These are phyloP conservation scores for Luscinia luscinia DNA, from an alignment of 2,797 vertebrate genomes.

Conservation along the genomic window DNA sequence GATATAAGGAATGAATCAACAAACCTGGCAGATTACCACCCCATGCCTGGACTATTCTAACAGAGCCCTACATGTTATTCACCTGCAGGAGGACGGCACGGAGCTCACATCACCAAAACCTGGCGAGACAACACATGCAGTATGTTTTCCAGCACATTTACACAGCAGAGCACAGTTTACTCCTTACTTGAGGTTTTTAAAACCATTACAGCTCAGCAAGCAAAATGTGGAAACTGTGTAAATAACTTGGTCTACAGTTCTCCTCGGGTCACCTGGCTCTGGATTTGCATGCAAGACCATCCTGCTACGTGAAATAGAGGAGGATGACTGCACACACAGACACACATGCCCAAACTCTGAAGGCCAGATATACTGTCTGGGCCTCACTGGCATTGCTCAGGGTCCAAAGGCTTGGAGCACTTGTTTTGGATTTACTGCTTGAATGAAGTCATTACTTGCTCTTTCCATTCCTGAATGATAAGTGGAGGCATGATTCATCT, in stretches of 20 bases:
- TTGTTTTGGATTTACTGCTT: conserved; percentile 30
- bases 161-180: conserved; percentile 59
- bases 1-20: too few species aligned
- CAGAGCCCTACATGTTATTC: not conserved
- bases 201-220: conserved; percentile 64
- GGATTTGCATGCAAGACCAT: conserved; percentile 38
- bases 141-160: conserved; percentile 47
- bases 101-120: conserved; percentile 52
- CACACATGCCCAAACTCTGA: not conserved
- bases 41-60: not conserved
- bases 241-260: conserved; percentile 33
- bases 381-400: not conserved
- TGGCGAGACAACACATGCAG: conserved; percentile 4
- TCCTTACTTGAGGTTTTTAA: conserved; percentile 51
- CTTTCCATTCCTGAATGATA: conserved; percentile 29
- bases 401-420: not conserved
- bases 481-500: conserved; percentile 38
- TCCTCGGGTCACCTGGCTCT: conserved; percentile 6
- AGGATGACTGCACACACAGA: not conserved
- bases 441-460: conserved; percentile 15
- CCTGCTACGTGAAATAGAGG: not conserved
- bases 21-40: too few species aligned
- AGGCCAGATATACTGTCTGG: not conserved
- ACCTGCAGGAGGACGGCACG: not conserved
- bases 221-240: conserved; percentile 55